Evolutionary conservation across 2,888 invertebrate genomes (phyloP).

Genomic region (Heliconius ismenius): DNA sequence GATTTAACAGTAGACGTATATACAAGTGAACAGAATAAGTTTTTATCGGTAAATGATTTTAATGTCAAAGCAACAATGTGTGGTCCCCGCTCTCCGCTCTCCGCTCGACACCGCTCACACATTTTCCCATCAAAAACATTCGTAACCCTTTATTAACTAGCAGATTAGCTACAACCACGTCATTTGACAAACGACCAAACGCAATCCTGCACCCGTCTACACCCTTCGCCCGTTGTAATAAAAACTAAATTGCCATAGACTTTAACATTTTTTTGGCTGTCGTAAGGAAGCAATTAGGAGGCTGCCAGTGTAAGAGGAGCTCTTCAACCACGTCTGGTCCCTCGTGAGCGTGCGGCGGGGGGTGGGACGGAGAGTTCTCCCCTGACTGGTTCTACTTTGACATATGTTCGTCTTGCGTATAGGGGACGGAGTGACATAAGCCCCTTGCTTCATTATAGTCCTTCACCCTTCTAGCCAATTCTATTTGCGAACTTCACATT

Average conservation of each 20-base stretch:
- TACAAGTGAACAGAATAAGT: background rate
- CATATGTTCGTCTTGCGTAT: conserved; percentile 73
- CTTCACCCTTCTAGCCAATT: conserved; percentile 60
- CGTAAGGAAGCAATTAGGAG: conserved; percentile 70
- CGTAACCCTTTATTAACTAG: conserved; percentile 55
- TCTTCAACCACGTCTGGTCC: conserved; percentile 42
- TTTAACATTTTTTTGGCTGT: conserved; percentile 48
- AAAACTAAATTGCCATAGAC: conserved; percentile 50
- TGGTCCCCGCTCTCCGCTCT: background rate
- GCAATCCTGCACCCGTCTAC: conserved; percentile 18
- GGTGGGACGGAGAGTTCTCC: conserved; percentile 47
- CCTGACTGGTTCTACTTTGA: conserved; percentile 58
- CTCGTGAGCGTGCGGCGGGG: conserved; percentile 32
- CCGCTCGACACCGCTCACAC: conserved; percentile 30
- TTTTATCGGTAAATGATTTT: background rate
- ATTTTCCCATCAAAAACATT: conserved; percentile 50
- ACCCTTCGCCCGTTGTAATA: conserved; percentile 45
- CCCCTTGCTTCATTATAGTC: conserved; percentile 76
- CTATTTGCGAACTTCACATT: conserved; percentile 70
- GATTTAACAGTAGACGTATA: no score
- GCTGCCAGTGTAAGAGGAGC: conserved; percentile 56
- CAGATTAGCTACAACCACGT: conserved; percentile 61
- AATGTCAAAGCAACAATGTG: background rate
- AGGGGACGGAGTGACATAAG: conserved; percentile 75
- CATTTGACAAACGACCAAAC: conserved; percentile 53